Percentiles rank a stretch among this genome's conserved stretches.
phyloP scores from a whole-genome alignment of 2,113 vertebrate species.

The Chaetops frenatus region DNA sequence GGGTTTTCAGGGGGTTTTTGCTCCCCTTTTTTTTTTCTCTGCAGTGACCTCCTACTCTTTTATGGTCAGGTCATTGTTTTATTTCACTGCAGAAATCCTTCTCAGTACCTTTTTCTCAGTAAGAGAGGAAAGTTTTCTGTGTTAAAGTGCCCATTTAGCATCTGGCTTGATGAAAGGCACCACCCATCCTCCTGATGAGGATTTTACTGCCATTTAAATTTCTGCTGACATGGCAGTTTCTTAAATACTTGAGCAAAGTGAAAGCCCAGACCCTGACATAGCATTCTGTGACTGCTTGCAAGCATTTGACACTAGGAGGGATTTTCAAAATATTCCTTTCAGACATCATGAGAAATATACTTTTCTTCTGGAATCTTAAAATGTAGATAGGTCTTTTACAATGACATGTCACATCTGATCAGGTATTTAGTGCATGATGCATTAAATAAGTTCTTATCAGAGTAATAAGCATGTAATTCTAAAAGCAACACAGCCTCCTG shows the following conservation, averaged over 20 bases:
- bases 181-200: background rate
- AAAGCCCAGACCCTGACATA: background rate
- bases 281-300: background rate
- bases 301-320: background rate
- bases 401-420: background rate
- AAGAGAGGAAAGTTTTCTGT: background rate
- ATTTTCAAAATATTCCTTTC: background rate
- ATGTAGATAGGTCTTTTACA: background rate
- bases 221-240: background rate
- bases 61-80: background rate
- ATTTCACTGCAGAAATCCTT: background rate
- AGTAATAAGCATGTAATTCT: background rate
- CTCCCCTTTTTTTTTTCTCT: background rate
- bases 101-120: background rate
- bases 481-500: background rate
- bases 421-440: background rate
- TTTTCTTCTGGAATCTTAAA: background rate
- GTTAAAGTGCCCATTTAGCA: background rate
- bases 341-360: background rate
- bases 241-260: background rate
- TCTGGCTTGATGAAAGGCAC: background rate
- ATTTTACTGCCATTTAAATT: background rate
- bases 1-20: accelerated
- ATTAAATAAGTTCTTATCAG: background rate
- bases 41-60: background rate